Base-by-base conservation (phyloP, 2,888 invertebrate species). In the Papilio elwesi region DNA sequence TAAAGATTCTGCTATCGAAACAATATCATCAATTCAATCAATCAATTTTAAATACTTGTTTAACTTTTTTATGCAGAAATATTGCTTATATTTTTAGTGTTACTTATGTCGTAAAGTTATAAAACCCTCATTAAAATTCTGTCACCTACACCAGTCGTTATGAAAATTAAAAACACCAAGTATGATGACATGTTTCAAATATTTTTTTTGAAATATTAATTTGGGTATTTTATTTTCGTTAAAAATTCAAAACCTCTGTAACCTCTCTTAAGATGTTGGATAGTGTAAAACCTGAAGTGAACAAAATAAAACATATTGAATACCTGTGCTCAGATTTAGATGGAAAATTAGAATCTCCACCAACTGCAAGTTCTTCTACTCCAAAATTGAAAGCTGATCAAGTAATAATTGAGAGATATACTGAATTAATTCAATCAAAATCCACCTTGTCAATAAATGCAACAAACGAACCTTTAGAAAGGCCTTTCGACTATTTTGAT, bases 401-500 rank as follows among this genome's bases (percentile, higher is more conserved):
- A 83, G 76, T 82, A 16, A 88, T 92, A 74, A 86, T 84, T 70
- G 81, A 88, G 63, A 88, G 90, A 65, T 92, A 92, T 52, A 81
- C 86, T 9, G 92, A 92, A 73, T 79, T 92, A 3, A 88, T 90
- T 72, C 78, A 85, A 74, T 91, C 92, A 0, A 87, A 87, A 79
- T 88, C 89, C 11, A 87, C 89, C 78, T 74, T 90, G 69, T 80
- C 84, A 9, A 78, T 79, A 9, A 83, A 87, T 68, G 81, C 81
- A 3, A 87, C 86, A 74, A 83, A 86, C 67, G 92, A 91, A 70
- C 82, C 84, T 43, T 75, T 83, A 6, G 90, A 92, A 70, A 85
- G 85, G 57, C 91, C 92, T 4, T 93, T 91, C 80, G 91, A 92
- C 79, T 92, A 90, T 76, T 90, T 85, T 76, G 92, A 93, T 70